Percentiles rank a stretch among this genome's conserved stretches.
Conservation (phyloP, 1,140 invertebrate species). For the Dinoponera quadriceps region DNA sequence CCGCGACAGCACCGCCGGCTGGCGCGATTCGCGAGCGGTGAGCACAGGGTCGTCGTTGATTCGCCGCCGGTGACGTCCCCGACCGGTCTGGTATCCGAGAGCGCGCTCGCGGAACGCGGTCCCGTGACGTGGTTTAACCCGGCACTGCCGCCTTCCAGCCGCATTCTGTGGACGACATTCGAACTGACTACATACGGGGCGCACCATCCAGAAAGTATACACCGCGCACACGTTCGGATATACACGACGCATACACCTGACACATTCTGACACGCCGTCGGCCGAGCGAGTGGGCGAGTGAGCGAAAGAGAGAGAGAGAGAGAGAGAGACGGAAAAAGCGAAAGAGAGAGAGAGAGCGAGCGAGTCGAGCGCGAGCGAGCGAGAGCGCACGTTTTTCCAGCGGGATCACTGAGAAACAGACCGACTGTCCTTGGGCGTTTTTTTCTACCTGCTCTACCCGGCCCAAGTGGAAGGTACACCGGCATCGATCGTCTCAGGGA, state of each 20-base stretch:
- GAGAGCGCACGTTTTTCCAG: background rate
- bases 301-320: too few species aligned
- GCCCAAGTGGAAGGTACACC: slow-evolving; percentile 70
- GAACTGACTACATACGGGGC: background rate
- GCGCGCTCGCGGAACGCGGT: background rate
- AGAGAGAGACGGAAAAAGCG: too few species aligned
- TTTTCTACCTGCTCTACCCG: background rate
- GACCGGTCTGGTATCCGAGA: background rate
- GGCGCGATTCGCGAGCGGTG: slow-evolving; percentile 44
- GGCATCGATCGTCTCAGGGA: slow-evolving; percentile 68
- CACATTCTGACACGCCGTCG: slow-evolving; percentile 23
- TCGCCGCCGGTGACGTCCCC: slow-evolving; percentile 48
- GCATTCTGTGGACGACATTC: slow-evolving; percentile 59
- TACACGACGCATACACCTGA: slow-evolving; percentile 4
- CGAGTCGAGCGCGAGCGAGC: background rate
- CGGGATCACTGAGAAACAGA: background rate
- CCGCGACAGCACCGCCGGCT: background rate
- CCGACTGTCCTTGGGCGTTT: background rate
- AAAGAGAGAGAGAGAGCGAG: too few species aligned
- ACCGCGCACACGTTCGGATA: background rate
- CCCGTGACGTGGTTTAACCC: slow-evolving; percentile 72
- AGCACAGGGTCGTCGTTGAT: slow-evolving; percentile 32
- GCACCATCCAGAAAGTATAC: background rate
- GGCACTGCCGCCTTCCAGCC: slow-evolving; percentile 54
- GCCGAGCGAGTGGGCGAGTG: background rate